These are phyloP conservation scores for Ischnura elegans DNA, from an alignment of 2,888 invertebrate genomes.

Conservation along the genomic window DNA sequence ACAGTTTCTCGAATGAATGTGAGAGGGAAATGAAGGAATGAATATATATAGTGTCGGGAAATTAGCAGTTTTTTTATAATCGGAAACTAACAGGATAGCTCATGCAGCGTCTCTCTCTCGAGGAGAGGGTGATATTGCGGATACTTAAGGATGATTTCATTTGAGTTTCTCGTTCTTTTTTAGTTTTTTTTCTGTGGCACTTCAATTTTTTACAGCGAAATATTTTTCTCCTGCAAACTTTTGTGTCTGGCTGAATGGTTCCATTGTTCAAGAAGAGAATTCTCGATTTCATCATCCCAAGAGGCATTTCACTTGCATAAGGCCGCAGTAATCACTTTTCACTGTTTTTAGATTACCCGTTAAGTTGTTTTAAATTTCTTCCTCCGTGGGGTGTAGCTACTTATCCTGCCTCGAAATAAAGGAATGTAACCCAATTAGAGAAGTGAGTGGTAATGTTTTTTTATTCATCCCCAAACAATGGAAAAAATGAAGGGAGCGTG, in stretches of 20 bases:
- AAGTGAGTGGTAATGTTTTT: background rate
- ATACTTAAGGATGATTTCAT: background rate
- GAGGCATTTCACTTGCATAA: background rate
- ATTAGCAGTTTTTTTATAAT: slow-evolving; percentile 34
- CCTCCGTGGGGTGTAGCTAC: background rate
- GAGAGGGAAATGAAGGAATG: background rate
- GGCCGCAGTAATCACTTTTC: background rate
- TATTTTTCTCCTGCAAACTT: background rate
- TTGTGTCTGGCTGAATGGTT: background rate
- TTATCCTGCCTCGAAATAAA: background rate
- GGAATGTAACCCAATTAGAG: background rate
- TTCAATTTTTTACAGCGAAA: background rate
- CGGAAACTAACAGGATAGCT: slow-evolving; percentile 27
- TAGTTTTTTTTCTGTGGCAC: background rate
- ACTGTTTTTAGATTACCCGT: background rate
- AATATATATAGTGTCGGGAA: background rate
- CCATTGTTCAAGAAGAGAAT: background rate
- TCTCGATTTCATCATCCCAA: background rate
- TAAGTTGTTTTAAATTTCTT: background rate
- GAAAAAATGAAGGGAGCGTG: background rate
- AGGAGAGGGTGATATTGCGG: background rate
- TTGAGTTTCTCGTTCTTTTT: background rate
- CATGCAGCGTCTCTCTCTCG: background rate
- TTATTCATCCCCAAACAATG: background rate
- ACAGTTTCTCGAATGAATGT: background rate